Conservation (phyloP, 2,113 vertebrate genomes). For the Bungarus multicinctus region DNA sequence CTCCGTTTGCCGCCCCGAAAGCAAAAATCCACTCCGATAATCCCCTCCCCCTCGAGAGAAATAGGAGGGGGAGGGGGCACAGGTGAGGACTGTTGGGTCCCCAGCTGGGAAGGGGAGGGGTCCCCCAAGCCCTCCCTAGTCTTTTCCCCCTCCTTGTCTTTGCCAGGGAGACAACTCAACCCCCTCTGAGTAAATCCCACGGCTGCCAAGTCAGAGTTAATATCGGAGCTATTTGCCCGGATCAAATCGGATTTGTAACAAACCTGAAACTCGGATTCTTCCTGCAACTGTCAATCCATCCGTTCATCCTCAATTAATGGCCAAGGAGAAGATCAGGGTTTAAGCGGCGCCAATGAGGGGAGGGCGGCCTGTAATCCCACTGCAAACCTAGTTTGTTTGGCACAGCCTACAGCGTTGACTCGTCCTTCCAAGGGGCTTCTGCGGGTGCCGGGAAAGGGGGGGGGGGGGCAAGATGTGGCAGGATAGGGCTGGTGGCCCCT, state of each 20-base stretch:
- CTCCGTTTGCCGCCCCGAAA: not conserved
- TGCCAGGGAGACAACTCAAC: not conserved
- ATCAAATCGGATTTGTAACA: not conserved
- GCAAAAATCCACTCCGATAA: not conserved
- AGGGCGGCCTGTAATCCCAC: not conserved
- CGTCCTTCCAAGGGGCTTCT: not conserved
- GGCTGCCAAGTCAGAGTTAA: not conserved
- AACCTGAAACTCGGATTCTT: not conserved
- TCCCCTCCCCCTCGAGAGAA: not conserved
- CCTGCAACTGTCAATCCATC: not conserved
- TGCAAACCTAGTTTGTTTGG: not conserved
- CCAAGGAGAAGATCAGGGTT: not conserved
- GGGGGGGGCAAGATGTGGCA: not conserved
- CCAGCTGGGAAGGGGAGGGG: not conserved
- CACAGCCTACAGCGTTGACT: not conserved
- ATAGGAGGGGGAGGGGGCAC: too few species aligned
- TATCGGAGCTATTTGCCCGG: not conserved
- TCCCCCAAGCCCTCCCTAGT: not conserved
- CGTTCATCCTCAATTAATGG: not conserved
- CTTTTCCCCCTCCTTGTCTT: not conserved
- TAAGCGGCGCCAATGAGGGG: not conserved
- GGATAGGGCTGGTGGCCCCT: not conserved
- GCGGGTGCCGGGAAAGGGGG: fast-evolving
- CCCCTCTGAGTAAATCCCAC: not conserved
- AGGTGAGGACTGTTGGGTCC: not conserved